A percentile compares a stretch with the other conserved stretches of the same genome.
Conservation (phyloP, 2,797 vertebrate species). For the Tapirus indicus region DNA sequence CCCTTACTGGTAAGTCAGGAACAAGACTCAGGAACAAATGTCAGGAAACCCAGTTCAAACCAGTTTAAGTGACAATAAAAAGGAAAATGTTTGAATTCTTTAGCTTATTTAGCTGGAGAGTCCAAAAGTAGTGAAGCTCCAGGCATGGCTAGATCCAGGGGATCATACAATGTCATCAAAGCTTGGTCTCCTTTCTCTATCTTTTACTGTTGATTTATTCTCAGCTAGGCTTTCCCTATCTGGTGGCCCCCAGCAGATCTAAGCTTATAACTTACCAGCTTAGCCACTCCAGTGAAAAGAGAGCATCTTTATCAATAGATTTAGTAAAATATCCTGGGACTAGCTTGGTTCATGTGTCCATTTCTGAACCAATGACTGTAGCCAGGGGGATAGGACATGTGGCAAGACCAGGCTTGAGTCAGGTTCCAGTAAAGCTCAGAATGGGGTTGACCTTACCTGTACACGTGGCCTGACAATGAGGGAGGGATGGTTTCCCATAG, state of each 20-base stretch:
- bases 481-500: background rate
- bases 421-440: background rate
- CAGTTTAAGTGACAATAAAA: background rate
- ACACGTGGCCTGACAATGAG: accelerated
- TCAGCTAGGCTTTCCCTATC: background rate
- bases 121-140: background rate
- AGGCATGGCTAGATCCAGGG: background rate
- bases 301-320: background rate
- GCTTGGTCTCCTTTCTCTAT: background rate
- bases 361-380: background rate
- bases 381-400: background rate
- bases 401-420: background rate
- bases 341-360: background rate
- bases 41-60: background rate
- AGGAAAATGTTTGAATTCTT: background rate
- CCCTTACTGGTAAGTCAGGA: background rate
- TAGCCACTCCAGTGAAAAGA: background rate
- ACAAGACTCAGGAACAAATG: background rate
- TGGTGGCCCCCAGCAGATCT: background rate
- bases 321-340: background rate
- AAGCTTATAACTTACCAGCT: background rate
- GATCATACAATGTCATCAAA: background rate
- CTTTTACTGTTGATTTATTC: background rate
- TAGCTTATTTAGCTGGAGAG: background rate
- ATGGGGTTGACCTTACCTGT: background rate